Evolutionary conservation across 2,113 vertebrate species (phyloP), one percentile per base, ranked within the genome.

Genomic region (Miniopterus natalensis): DNA sequence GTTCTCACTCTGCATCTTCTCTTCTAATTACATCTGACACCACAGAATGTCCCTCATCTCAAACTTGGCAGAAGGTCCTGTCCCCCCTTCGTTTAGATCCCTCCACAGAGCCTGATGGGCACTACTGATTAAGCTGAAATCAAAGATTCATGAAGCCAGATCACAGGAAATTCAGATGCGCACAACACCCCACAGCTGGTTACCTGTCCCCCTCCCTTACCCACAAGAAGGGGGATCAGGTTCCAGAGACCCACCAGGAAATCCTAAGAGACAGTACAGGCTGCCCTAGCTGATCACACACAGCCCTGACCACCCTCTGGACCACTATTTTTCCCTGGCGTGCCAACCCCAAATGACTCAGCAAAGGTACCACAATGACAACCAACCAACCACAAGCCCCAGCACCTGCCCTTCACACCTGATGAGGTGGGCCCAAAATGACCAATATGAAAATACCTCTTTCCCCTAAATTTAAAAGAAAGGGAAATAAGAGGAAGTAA

Each of bases 1-100:
- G 29, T 27, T 65, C 42, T 83, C 79, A 25, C 53, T 65, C 68
- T 70, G 83, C 3, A 49, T 91, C 73, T 89, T 96, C 61, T 91
- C 31, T 66, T 51, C 57, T 89, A 94, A 89, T 83, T 47, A 89
- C 3, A 63, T 11, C 8, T 49, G 89, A 55, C 18, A 45, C 23
- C 84, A 95, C 40, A 90, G 70, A 84, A 40, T 3, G 8, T 31
- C 83, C 88, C 40, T 77, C 68, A 92, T 40, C 5, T 71, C 92
- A 73, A 73, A 78, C 40, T 36, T 25, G 1, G 53, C 83, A 90
- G 57, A 40, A 25, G 74, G 5, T 15, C 13, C 36, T 77, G 61
- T 25, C 89, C 13, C 63, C 85, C 83, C 51, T 45, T 68, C 81
- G n/a, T 12, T 25, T 21, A 21, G 4, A 8, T 40, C 51, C 27